Conservation (phyloP, 1,140 invertebrate species). For the Ceratina australensis region DNA sequence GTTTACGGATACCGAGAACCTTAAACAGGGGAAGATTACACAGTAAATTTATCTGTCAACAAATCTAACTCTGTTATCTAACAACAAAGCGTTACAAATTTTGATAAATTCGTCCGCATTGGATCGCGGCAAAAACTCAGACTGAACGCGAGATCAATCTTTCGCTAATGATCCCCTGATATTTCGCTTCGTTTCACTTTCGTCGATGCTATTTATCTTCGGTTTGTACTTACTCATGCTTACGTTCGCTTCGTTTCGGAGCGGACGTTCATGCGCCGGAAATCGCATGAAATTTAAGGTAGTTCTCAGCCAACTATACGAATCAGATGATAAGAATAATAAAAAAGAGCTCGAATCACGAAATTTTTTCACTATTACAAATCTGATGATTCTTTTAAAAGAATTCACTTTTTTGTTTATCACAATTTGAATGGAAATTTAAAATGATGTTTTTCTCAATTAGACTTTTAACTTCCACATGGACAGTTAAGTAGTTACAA, state of each 20-base stretch:
- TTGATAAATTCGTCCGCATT: neutral
- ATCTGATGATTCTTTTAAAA: no score
- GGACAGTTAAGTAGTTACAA: no score
- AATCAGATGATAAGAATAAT: no score
- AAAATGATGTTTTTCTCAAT: no score
- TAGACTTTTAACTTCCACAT: no score
- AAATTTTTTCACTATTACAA: no score
- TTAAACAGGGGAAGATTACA: neutral
- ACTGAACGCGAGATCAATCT: neutral
- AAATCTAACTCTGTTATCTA: no score
- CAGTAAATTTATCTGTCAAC: neutral
- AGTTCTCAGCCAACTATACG: no score
- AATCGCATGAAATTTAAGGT: neutral
- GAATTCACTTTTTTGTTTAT: no score
- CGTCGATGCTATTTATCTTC: neutral
- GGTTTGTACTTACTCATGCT: neutral
- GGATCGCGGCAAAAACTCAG: neutral
- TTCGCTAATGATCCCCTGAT: neutral
- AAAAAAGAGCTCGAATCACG: no score
- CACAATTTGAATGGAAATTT: no score
- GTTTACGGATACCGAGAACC: neutral
- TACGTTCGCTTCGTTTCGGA: neutral
- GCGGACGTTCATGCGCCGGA: neutral
- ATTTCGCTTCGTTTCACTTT: neutral
- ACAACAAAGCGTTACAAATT: constrained; percentile 6